A percentile compares a stretch with the other conserved stretches of the same genome.
These are phyloP conservation scores for Syngnathus floridae DNA, from an alignment of 2,113 vertebrate species.

Conservation along the genomic window DNA sequence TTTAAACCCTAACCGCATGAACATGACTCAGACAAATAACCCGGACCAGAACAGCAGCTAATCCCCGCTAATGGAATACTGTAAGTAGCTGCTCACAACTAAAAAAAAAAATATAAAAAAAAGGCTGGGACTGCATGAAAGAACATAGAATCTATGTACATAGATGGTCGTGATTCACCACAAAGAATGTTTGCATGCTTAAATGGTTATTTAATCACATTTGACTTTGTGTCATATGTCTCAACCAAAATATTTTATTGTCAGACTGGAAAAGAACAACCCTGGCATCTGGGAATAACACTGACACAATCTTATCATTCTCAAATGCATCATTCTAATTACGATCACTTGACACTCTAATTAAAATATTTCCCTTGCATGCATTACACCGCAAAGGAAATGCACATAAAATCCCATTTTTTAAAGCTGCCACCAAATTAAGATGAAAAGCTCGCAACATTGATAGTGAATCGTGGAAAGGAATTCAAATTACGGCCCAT, in stretches of 20 bases:
- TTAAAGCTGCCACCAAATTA: background rate
- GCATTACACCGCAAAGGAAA: background rate
- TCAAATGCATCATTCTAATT: background rate
- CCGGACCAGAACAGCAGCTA: slow-evolving; percentile 37
- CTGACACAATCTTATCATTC: background rate
- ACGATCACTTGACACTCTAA: background rate
- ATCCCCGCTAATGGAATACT: slow-evolving; percentile 35
- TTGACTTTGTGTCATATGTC: background rate
- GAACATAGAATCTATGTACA: background rate
- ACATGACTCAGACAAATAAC: slow-evolving; percentile 52
- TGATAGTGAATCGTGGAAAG: background rate
- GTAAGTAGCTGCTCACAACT: slow-evolving; percentile 30
- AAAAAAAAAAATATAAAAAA: slow-evolving; percentile 27
- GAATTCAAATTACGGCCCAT: background rate
- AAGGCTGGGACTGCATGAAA: slow-evolving; percentile 11
- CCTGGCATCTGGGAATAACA: background rate
- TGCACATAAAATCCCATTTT: background rate
- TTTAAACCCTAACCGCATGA: slow-evolving; percentile 43
- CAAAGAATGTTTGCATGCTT: slow-evolving; percentile 8
- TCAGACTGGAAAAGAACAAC: background rate
- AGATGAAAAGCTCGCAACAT: no score
- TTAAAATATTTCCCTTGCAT: background rate
- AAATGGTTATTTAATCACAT: slow-evolving; percentile 1
- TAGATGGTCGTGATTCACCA: background rate
- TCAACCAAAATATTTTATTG: background rate